These are phyloP conservation scores for Odontamblyopus lacepedii DNA, from an alignment of 2,797 vertebrate species.

Conservation along the genomic window DNA sequence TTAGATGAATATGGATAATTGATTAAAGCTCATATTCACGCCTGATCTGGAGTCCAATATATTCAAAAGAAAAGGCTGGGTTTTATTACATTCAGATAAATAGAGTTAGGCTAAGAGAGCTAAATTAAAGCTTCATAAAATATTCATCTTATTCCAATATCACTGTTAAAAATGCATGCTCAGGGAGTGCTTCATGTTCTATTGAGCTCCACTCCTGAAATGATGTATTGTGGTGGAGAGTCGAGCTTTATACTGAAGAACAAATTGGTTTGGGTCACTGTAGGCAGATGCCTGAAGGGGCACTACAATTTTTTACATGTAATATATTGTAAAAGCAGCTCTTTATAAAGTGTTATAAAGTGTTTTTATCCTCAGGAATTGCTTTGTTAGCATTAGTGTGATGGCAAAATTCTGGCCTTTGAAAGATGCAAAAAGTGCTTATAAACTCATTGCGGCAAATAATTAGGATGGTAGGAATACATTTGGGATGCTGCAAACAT, in stretches of 20 bases:
- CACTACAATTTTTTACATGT: no score
- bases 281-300: not conserved
- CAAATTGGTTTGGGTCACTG: not conserved
- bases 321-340: no score
- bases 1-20: constrained; percentile 30
- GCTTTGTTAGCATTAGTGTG: no score
- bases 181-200: constrained; percentile 20
- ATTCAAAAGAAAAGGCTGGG: constrained; percentile 28
- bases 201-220: not conserved
- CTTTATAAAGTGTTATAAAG: no score
- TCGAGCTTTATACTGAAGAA: not conserved
- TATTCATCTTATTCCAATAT: constrained; percentile 18
- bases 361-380: no score
- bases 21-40: constrained; percentile 28
- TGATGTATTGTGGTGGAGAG: not conserved
- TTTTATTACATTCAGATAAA: constrained; percentile 22
- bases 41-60: constrained; percentile 13
- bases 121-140: constrained; percentile 24
- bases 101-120: constrained; percentile 13
- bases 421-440: no score
- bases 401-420: no score
- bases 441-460: no score
- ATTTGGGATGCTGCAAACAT: no score
- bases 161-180: constrained; percentile 17
- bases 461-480: no score